Conservation (phyloP, 2,797 vertebrate species). For the Alosa sapidissima region DNA sequence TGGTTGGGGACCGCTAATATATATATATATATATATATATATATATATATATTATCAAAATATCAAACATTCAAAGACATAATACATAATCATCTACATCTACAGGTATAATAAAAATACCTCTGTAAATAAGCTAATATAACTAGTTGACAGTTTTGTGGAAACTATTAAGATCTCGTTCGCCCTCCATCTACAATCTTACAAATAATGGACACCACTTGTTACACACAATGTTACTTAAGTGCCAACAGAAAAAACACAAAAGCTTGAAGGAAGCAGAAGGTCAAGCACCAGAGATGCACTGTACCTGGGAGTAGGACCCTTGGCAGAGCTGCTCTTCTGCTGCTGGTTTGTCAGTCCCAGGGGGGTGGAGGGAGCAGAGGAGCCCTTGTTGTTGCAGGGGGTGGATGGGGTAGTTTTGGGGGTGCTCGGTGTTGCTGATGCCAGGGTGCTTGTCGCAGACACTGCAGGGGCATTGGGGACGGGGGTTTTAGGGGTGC, state of each 20-base stretch:
- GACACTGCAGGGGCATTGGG: slow-evolving; percentile 49
- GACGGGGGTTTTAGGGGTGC: slow-evolving; percentile 57
- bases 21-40: too few relatives aligned
- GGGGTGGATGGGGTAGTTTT: slow-evolving; percentile 55
- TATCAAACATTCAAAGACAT: too few relatives aligned
- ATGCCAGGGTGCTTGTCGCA: background rate
- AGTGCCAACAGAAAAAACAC: background rate
- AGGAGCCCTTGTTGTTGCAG: slow-evolving; percentile 34
- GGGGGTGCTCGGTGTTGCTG: slow-evolving; percentile 51
- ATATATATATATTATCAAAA: too few relatives aligned
- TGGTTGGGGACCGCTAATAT: too few relatives aligned
- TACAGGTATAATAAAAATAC: too few relatives aligned
- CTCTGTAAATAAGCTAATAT: background rate
- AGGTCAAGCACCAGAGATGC: background rate
- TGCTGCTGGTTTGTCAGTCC: slow-evolving; percentile 63
- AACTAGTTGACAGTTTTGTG: background rate
- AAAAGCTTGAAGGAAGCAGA: background rate
- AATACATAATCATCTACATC: too few relatives aligned
- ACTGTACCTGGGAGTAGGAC: slow-evolving; percentile 80
- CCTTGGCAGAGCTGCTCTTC: slow-evolving; percentile 61
- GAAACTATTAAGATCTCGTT: background rate
- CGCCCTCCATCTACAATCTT: background rate
- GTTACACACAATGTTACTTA: background rate
- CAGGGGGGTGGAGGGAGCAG: slow-evolving; percentile 47
- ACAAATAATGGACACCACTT: background rate